Evolutionary conservation across 2,888 invertebrate species (phyloP).

Genomic region (Parnassius mnemosyne): DNA sequence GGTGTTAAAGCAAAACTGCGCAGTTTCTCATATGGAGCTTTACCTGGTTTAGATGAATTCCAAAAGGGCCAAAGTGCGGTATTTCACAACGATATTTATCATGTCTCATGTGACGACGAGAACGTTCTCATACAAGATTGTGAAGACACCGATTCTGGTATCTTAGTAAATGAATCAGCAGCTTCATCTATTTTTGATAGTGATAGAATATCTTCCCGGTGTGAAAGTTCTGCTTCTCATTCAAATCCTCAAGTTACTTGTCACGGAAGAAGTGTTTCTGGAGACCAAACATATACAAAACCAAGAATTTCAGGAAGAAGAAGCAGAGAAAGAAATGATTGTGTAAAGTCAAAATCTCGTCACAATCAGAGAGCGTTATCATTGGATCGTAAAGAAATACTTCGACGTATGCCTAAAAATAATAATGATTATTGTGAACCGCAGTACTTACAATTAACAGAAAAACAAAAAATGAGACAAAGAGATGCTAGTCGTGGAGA

Average conservation of each 20-base stretch:
- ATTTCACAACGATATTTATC: slow-evolving; percentile 81
- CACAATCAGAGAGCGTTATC: slow-evolving; percentile 77
- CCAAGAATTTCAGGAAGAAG: slow-evolving; percentile 62
- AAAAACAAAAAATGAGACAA: slow-evolving; percentile 75
- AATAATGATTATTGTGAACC: slow-evolving; percentile 63
- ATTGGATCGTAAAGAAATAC: slow-evolving; percentile 77
- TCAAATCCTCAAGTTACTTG: slow-evolving; percentile 58
- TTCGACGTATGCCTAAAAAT: slow-evolving; percentile 71
- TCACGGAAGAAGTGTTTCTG: slow-evolving; percentile 74
- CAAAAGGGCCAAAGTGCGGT: slow-evolving; percentile 82
- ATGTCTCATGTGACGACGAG: slow-evolving; percentile 75
- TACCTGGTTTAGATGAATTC: slow-evolving; percentile 86
- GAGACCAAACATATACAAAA: slow-evolving; percentile 69
- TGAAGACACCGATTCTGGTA: slow-evolving; percentile 88
- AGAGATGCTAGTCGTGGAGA: slow-evolving; percentile 60
- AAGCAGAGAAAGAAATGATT: slow-evolving; percentile 64
- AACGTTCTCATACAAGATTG: slow-evolving; percentile 80
- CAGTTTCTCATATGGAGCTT: slow-evolving; percentile 87
- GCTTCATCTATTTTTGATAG: slow-evolving; percentile 83
- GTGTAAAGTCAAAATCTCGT: slow-evolving; percentile 57
- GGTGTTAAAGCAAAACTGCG: slow-evolving; percentile 80
- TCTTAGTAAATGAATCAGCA: slow-evolving; percentile 86
- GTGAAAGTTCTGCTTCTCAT: slow-evolving; percentile 77
- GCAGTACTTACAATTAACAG: slow-evolving; percentile 70
- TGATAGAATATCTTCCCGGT: slow-evolving; percentile 75